A percentile compares a stretch with the other conserved stretches of the same genome.
Conservation (phyloP, 2,797 vertebrate species). For the Crocidura indochinensis region DNA sequence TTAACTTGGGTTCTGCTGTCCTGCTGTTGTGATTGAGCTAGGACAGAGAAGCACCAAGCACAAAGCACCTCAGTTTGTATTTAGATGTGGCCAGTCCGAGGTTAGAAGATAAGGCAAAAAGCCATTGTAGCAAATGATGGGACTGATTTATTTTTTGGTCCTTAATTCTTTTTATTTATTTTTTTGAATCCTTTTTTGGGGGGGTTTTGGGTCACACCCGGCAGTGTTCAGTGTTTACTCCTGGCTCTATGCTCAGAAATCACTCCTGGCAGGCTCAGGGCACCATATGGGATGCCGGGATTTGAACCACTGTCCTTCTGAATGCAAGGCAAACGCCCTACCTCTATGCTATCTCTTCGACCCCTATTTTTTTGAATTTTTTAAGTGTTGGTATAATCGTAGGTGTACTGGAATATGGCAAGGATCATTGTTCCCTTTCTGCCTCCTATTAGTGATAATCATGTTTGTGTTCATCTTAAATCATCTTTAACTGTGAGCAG, state of each 20-base stretch:
- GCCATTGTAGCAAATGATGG: slow-evolving; percentile 29
- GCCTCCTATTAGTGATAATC: background rate
- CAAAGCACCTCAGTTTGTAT: slow-evolving; percentile 15
- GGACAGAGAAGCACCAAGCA: slow-evolving; percentile 47
- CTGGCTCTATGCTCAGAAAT: too few species aligned
- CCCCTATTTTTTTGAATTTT: background rate
- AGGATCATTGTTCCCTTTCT: background rate
- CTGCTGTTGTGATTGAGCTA: background rate
- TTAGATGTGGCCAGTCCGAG: slow-evolving; percentile 30
- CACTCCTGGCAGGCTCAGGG: too few species aligned
- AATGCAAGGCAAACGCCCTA: too few species aligned
- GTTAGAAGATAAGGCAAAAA: slow-evolving; percentile 34
- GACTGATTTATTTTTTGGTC: too few species aligned
- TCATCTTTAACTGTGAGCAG: background rate
- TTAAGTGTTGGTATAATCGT: slow-evolving; percentile 15
- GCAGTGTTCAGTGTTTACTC: too few species aligned
- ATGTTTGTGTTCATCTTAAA: slow-evolving; percentile 50
- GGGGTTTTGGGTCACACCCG: too few species aligned
- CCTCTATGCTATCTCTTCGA: too few species aligned
- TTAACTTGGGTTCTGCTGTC: too few species aligned
- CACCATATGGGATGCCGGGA: too few species aligned
- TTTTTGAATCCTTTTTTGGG: too few species aligned
- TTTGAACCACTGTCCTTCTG: too few species aligned
- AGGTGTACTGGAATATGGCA: slow-evolving; percentile 28
- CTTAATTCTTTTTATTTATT: too few species aligned